A percentile compares a stretch with the other conserved stretches of the same genome.
Evolutionary conservation across 2,888 invertebrate genomes (phyloP).

Genomic region (Cryptus viduatorius): DNA sequence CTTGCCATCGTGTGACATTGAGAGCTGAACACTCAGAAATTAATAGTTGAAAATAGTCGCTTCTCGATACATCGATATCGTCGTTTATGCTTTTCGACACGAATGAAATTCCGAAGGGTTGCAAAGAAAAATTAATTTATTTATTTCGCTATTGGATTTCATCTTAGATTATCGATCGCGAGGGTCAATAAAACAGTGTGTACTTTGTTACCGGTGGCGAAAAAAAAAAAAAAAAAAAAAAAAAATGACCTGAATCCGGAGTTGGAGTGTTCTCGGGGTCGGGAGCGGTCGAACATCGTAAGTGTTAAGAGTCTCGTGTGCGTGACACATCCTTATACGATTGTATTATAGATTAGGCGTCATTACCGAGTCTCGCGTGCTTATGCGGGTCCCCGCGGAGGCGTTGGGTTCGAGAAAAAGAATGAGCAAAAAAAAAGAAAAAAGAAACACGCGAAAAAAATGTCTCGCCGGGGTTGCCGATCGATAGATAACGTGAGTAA

Average conservation of each 20-base stretch:
- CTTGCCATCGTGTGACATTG: too few relatives aligned
- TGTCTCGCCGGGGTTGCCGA: conserved; percentile 32
- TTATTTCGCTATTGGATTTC: not conserved
- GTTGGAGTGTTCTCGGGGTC: conserved; percentile 28
- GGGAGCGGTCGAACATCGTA: conserved; percentile 28
- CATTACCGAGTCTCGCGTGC: conserved; percentile 51
- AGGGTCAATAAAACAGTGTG: not conserved
- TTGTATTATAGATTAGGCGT: conserved; percentile 42
- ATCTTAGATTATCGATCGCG: not conserved
- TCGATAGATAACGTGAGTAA: conserved; percentile 37
- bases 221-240: conserved; percentile 3
- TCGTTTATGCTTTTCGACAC: too few relatives aligned
- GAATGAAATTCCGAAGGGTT: not conserved
- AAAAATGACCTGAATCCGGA: conserved; percentile 49
- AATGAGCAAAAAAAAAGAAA: conserved; percentile 14
- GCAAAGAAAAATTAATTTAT: not conserved
- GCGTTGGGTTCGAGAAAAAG: conserved; percentile 23
- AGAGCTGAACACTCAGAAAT: too few relatives aligned
- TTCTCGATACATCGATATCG: too few relatives aligned
- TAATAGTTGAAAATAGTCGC: too few relatives aligned
- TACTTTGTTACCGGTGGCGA: not conserved
- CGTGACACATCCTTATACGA: conserved; percentile 32
- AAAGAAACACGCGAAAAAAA: conserved; percentile 26
- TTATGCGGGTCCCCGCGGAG: conserved; percentile 26
- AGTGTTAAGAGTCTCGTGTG: conserved; percentile 32